phyloP scores from a whole-genome alignment of 1,140 invertebrate species.

The Tetraneura akinire region DNA sequence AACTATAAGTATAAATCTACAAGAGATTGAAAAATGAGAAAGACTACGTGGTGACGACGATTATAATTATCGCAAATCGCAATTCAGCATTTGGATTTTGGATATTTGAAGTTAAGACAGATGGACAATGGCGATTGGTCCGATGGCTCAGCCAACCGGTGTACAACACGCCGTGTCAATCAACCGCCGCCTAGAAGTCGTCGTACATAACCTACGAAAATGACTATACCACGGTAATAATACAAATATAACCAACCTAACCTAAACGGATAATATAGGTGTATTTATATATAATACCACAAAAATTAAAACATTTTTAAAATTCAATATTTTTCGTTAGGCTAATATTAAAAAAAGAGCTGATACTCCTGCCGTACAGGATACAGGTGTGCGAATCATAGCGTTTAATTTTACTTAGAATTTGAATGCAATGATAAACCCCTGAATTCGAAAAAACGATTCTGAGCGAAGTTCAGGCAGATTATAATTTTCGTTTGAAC shows the following conservation, averaged over 20 bases:
- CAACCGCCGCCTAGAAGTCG: background rate
- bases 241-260: too few species aligned
- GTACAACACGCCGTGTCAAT: constrained; percentile 53
- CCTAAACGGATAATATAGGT: too few species aligned
- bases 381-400: too few species aligned
- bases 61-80: constrained; percentile 18
- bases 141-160: constrained; percentile 52
- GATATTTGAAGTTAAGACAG: constrained; percentile 53
- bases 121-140: constrained; percentile 55
- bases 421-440: too few species aligned
- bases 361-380: too few species aligned
- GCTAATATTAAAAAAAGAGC: too few species aligned
- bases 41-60: background rate
- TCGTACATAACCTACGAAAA: constrained; percentile 30
- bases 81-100: background rate
- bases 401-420: too few species aligned
- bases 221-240: background rate
- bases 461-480: too few species aligned
- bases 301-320: background rate
- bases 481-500: too few species aligned
- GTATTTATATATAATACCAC: background rate
- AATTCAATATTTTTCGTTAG: too few species aligned
- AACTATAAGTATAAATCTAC: background rate
- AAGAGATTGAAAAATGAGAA: constrained; percentile 22
- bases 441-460: too few species aligned